A percentile compares a stretch with the other conserved stretches of the same genome.
Conservation (phyloP, 2,113 vertebrate species). For the Prochilodus magdalenae region DNA sequence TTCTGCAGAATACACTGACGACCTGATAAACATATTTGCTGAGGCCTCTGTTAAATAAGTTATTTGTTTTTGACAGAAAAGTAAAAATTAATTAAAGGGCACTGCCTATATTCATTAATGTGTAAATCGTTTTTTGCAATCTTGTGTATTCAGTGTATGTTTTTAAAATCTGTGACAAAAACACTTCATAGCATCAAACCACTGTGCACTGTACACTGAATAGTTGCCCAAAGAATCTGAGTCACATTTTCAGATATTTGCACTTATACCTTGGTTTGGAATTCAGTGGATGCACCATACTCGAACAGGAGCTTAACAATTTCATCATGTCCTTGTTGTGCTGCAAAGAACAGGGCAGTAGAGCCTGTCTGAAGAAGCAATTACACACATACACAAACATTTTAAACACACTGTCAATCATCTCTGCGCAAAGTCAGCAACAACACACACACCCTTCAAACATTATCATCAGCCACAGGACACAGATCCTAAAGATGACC, state of each 20-base stretch:
- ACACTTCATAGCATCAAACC: too few relatives aligned
- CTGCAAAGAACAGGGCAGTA: slow-evolving; percentile 93
- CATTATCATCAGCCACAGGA: background rate
- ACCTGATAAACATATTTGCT: too few relatives aligned
- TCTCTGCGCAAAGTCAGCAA: background rate
- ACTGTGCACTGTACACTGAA: too few relatives aligned
- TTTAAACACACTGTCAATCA: background rate
- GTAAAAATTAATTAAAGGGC: too few relatives aligned
- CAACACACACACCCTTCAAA: slow-evolving; percentile 3
- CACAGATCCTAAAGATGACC: background rate
- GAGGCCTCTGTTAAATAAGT: too few relatives aligned
- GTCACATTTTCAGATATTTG: background rate
- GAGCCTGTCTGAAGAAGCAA: slow-evolving; percentile 86
- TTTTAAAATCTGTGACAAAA: too few relatives aligned
- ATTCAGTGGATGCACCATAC: slow-evolving; percentile 96
- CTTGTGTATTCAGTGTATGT: too few relatives aligned
- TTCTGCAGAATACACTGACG: too few relatives aligned
- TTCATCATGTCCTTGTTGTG: slow-evolving; percentile 92
- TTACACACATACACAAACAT: background rate
- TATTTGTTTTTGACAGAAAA: too few relatives aligned
- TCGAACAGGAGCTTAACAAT: slow-evolving; percentile 93
- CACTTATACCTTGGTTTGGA: slow-evolving; percentile 86
- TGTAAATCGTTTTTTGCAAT: too few relatives aligned
- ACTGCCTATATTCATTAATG: too few relatives aligned
- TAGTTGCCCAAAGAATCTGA: too few relatives aligned